Base-by-base conservation (phyloP, 2,888 invertebrate genomes). In the Folsomia candida region DNA sequence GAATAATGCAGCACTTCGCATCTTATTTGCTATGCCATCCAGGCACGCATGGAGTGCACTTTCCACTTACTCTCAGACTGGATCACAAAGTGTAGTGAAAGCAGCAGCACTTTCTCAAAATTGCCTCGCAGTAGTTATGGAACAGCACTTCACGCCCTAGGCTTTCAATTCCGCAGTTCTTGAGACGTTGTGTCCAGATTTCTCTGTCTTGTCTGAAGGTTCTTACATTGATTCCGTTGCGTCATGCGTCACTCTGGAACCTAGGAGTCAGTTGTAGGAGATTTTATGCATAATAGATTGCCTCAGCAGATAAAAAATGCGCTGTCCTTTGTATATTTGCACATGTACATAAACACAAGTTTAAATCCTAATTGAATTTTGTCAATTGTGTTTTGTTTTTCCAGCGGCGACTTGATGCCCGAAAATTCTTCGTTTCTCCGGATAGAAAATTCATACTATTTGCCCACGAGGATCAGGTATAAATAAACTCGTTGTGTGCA, bases 391-490 rank as follows among this genome's bases (percentile, higher is more conserved):
- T 57, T 59, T 75, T 70, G 76, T 78, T 78, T 65, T 84, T 83
- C 67, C 86, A 91, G 92, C 88, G 91, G 82, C 90, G 90, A 84
- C 85, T 91, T 75, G 89, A 91, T 82, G 90, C 91, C 18, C 88
- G 89, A 78, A 89, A 91, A 82, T 92, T 89, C 86, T 87, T 88
- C 81, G 88, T 92, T 73, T 91, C 93, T 47, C 89, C 89, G 11
- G 91, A 92, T 83, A 85, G 90, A 80, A 90, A 89, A 82, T 92
- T 89, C 81, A 90, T 93, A 59, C 86, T 93, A 26, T 86, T 92
- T 51, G 88, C 91, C 76, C 89, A 90, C 11, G 90, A 91, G 82
- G 87, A 88, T 58, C 81, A 81, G 69, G 83, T 83, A 80, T n/a
- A n/a, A n/a, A n/a, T n/a, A n/a, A n/a, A n/a, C n/a, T n/a, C n/a